These are phyloP conservation scores for Chrysemys picta DNA, from an alignment of 2,113 vertebrate species.

Conservation along the genomic window DNA sequence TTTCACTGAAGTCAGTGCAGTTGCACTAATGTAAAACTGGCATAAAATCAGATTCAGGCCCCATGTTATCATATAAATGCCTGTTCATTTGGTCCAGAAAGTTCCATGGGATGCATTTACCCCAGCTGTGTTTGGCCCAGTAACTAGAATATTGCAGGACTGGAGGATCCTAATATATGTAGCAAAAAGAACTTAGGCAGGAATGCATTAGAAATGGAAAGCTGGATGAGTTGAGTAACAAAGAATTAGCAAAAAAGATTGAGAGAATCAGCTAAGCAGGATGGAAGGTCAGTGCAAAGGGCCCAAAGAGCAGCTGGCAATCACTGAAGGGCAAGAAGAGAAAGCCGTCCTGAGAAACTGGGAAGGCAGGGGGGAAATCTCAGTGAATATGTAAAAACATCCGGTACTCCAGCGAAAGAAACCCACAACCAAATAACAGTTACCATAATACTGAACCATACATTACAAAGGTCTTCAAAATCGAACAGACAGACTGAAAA, in stretches of 20 bases:
- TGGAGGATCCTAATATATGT: not conserved
- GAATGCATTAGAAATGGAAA: conserved; percentile 11
- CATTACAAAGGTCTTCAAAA: not conserved
- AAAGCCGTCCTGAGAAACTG: not conserved
- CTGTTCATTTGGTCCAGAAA: not conserved
- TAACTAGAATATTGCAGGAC: not conserved
- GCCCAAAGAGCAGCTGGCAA: not conserved
- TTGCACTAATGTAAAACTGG: conserved; percentile 19
- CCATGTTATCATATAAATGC: conserved; percentile 6
- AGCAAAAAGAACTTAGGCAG: not conserved
- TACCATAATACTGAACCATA: not conserved
- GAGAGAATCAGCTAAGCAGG: not conserved
- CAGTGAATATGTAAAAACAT: not conserved
- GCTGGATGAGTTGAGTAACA: not conserved
- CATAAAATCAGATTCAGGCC: not conserved
- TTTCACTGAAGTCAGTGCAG: not conserved
- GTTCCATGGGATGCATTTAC: not conserved
- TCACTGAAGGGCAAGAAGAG: not conserved
- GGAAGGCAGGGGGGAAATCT: not conserved
- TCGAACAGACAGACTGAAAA: not conserved
- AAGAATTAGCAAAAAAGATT: not conserved
- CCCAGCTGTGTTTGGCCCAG: not conserved
- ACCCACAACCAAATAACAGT: not conserved
- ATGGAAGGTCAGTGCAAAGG: not conserved
- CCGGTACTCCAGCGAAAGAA: not conserved